Percentiles rank a stretch among this genome's conserved stretches.
Conservation (phyloP, 2,797 vertebrate species). For the Glossophaga mutica region DNA sequence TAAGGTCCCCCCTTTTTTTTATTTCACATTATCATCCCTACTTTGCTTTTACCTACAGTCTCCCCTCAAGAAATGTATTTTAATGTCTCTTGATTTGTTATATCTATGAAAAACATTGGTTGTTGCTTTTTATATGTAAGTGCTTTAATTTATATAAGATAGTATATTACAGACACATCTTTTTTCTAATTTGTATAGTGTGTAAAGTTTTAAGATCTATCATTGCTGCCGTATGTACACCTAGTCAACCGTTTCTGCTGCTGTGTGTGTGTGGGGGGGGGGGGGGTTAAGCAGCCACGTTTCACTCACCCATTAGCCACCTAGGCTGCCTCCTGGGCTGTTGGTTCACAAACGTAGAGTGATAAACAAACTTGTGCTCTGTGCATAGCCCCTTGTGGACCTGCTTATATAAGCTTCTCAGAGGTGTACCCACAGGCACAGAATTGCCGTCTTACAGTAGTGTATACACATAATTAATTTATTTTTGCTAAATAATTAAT, state of each 20-base stretch:
- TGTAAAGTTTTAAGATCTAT: not conserved
- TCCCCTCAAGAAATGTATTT: not conserved
- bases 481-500: slow-evolving; percentile 24
- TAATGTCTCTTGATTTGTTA: not conserved
- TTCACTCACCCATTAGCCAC: not conserved
- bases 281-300: not conserved
- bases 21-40: not conserved
- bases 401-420: not conserved
- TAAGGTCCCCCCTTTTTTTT: not conserved
- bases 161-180: not conserved
- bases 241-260: not conserved
- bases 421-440: not conserved
- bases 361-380: not conserved
- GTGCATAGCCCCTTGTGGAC: not conserved
- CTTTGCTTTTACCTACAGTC: not conserved
- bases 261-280: no score
- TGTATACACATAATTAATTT: not conserved
- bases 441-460: not conserved
- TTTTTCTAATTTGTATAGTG: not conserved
- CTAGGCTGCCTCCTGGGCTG: not conserved
- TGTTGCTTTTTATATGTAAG: not conserved
- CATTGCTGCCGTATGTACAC: not conserved
- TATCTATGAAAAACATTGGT: not conserved
- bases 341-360: not conserved
- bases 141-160: not conserved